These are phyloP conservation scores for Augochlora pura DNA, from an alignment of 1,140 invertebrate genomes.

Conservation along the genomic window DNA sequence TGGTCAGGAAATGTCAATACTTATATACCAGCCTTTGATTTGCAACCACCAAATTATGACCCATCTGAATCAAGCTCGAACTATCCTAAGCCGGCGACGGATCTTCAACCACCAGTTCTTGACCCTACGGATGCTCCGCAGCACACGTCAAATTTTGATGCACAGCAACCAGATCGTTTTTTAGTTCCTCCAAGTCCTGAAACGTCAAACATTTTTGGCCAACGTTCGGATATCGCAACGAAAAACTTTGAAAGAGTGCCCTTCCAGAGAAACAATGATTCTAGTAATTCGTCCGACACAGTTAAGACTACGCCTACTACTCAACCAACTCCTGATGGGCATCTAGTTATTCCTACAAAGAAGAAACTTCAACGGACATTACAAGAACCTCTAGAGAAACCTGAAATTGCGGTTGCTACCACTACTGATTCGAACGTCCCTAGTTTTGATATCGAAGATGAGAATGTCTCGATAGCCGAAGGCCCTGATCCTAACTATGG, in stretches of 20 bases:
- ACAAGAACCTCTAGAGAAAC: not conserved
- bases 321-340: not conserved
- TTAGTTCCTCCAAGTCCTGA: not conserved
- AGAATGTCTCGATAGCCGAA: not conserved
- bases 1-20: not conserved
- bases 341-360: not conserved
- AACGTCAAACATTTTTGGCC: not conserved
- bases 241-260: not conserved
- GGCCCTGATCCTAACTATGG: constrained; percentile 48
- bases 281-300: not conserved
- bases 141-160: not conserved
- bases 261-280: not conserved
- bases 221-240: not conserved
- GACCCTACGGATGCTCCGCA: not conserved
- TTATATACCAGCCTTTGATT: not conserved
- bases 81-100: not conserved
- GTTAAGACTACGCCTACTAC: not conserved
- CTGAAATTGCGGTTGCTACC: too few relatives aligned
- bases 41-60: not conserved
- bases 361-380: not conserved
- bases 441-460: constrained; percentile 60
- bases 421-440: constrained; percentile 49
- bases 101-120: constrained; percentile 7
- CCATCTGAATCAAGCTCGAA: not conserved
- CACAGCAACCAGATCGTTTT: not conserved